Base-by-base conservation (phyloP, 2,797 vertebrate species). In the Pterois miles region DNA sequence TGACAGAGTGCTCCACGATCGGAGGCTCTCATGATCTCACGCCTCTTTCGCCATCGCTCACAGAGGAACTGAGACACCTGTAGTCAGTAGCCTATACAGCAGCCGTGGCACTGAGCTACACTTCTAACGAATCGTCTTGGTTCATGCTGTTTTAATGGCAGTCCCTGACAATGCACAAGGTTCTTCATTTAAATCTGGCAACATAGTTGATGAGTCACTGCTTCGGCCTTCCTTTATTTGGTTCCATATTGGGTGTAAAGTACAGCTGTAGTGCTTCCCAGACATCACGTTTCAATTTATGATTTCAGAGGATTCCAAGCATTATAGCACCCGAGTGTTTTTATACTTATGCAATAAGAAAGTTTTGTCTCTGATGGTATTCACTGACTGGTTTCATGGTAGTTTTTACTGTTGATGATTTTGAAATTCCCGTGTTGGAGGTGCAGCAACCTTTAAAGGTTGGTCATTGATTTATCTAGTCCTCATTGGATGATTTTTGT, bases 41-140 rank as follows among this genome's bases (percentile, higher is more conserved):
- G 8, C 71, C 56, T 74, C 70, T 57, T 48, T 33, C 38, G 46
- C 57, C 67, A 23, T 72, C 54, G 31, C 7, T 52, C n/a, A 6
- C 27, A 64, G 43, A 74, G 65, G 60, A 66, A 76, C 3, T 70
- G 58, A 71, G 58, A 54, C 62, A 67, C 54, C 62, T 62, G 34
- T 3, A 59, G 65, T 58, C 4, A 63, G 36, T 8, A 25, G n/a
- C 9, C 50, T 52, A 1, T 4, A 43, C 31, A 64, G 52, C 62
- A 13, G 27, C 53, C 23, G 16, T 5, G 6, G 18, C 22, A 8
- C 20, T 27, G 31, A 65, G n/a, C 27, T 33, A 2, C 22, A 22
- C 33, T 8, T 46, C 43, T 46, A 46, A 46, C 20, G 43, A n/a
- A n/a, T n/a, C n/a, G 20, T 9, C 46, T n/a, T 4, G 20, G 46